Evolutionary conservation across 2,888 invertebrate species (phyloP).

Genomic region (Argyra leucocephala): DNA sequence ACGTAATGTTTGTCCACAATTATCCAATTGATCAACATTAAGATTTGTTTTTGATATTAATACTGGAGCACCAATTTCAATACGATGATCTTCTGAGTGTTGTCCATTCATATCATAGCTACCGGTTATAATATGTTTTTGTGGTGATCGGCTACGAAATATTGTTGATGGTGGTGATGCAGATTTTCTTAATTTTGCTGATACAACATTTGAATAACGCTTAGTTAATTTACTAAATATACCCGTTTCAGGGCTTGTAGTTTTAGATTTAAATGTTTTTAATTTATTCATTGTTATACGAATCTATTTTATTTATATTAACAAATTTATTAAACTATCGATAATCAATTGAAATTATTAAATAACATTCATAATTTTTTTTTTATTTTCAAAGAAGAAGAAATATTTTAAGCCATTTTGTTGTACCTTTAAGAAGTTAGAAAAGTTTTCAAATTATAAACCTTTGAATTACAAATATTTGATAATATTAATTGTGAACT

Average conservation of each 20-base stretch:
- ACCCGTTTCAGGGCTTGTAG: conserved; percentile 26
- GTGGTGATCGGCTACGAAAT: conserved; percentile 30
- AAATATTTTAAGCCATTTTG: no score
- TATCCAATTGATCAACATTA: conserved; percentile 37
- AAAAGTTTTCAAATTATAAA: no score
- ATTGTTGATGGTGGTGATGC: conserved; percentile 15
- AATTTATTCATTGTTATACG: conserved; percentile 26
- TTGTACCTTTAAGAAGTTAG: no score
- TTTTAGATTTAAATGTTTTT: conserved; percentile 27
- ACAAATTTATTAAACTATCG: neutral
- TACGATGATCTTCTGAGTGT: conserved; percentile 39
- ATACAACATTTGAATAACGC: conserved; percentile 40
- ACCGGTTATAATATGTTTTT: conserved; percentile 32
- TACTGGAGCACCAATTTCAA: conserved; percentile 42
- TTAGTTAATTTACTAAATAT: conserved; percentile 38
- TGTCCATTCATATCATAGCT: conserved; percentile 43
- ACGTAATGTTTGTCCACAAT: conserved; percentile 20
- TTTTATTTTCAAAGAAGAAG: no score
- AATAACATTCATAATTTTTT: no score
- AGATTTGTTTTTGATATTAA: conserved; percentile 41
- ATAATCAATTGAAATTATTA: no score
- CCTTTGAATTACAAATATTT: no score
- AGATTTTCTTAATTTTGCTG: conserved; percentile 36
- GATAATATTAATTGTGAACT: no score
- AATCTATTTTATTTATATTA: neutral